Percentiles rank a stretch among this genome's conserved stretches.
phyloP scores from a whole-genome alignment of 2,797 vertebrate species.

The Heliangelus exortis region DNA sequence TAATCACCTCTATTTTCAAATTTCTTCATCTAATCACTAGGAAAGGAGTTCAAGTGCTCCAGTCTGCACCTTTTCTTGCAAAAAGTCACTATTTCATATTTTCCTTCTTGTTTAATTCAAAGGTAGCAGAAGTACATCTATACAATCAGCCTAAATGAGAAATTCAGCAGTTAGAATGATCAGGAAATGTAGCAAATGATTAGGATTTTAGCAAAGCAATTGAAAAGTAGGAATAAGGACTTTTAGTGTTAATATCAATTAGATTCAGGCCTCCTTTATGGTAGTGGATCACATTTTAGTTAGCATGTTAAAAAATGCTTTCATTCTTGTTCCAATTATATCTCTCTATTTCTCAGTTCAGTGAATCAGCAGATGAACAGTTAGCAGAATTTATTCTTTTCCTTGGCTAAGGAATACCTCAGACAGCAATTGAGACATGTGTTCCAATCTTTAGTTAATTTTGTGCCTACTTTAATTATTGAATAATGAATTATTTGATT shows the following conservation, averaged over 20 bases:
- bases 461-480: not conserved
- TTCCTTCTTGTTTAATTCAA: not conserved
- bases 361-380: not conserved
- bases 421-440: not conserved
- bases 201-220: not conserved
- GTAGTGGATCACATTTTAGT: not conserved
- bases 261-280: not conserved
- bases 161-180: not conserved
- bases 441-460: not conserved
- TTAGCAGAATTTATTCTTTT: not conserved
- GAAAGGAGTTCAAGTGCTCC: not conserved
- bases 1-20: not conserved
- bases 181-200: accelerated
- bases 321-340: not conserved
- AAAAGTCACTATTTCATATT: not conserved
- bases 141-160: not conserved
- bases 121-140: not conserved
- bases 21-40: not conserved
- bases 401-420: not conserved
- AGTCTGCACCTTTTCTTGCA: not conserved
- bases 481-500: not conserved
- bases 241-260: not conserved
- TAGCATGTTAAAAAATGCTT: not conserved
- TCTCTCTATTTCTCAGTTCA: not conserved
- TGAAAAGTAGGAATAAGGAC: not conserved